These are phyloP conservation scores for Pantherophis alleghaniensis DNA, from an alignment of 2,797 vertebrate genomes.

Conservation along the genomic window DNA sequence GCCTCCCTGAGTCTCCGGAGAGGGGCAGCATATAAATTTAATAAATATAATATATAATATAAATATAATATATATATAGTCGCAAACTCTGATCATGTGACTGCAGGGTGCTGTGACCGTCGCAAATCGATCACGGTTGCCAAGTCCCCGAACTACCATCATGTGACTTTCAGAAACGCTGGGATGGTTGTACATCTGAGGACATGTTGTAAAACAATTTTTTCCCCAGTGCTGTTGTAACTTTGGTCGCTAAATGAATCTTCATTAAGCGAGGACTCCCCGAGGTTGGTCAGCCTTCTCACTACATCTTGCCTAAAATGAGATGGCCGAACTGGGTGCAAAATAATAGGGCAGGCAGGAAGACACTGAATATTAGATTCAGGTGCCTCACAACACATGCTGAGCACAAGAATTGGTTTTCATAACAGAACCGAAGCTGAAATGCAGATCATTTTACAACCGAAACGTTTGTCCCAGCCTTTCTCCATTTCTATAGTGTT, in stretches of 20 bases:
- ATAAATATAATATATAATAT: too few species aligned
- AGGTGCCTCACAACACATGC: neutral
- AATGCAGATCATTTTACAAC: neutral
- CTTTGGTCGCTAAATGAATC: neutral
- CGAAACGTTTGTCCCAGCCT: neutral
- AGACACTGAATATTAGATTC: neutral
- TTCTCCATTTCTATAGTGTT: neutral
- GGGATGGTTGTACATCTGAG: too few species aligned
- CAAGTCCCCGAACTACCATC: too few species aligned
- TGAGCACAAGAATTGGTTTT: neutral
- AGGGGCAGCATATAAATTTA: too few species aligned
- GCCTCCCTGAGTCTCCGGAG: too few species aligned
- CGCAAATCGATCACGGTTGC: too few species aligned
- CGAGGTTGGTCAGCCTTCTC: neutral
- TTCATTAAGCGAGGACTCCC: neutral
- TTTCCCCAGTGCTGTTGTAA: too few species aligned
- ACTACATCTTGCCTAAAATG: neutral
- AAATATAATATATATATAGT: too few species aligned
- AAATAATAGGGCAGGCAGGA: neutral
- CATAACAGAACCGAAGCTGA: neutral
- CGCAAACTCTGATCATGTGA: too few species aligned
- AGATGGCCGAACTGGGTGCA: neutral
- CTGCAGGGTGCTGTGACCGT: too few species aligned
- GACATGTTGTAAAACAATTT: too few species aligned
- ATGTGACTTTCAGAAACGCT: too few species aligned